Evolutionary conservation across 2,888 invertebrate genomes (phyloP), one percentile per base, ranked within the genome.

Genomic region (Napeogenes sylphis): DNA sequence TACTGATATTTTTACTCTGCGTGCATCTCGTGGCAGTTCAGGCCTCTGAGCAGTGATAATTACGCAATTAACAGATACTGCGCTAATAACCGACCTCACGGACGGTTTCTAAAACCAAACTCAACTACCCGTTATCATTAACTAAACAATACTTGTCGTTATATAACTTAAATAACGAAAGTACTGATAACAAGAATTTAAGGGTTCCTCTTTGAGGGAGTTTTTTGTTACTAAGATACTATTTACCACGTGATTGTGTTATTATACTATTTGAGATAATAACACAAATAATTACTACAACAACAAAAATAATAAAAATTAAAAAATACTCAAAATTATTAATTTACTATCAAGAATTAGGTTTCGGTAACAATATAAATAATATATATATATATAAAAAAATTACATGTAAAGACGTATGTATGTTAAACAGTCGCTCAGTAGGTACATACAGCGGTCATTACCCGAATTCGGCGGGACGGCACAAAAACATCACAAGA

Each of bases 381-480:
- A 10, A 42, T 10, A 42, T 8, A 42, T 42, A 42, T n/a, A n/a
- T 38, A 38, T 38, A 38, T 38, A 38, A 38, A 6, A 38, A 38
- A 6, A 8, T 38, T 51, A 30, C 30, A 30, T n/a, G 2, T 5
- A 35, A 6, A 56, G 13, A 58, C 46, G 21, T 33, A 51, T 62
- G 6, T 33, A 13, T 45, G 53, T 46, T 58, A 56, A 45, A 45
- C 14, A 55, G 35, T n/a, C 42, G 42, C 54, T 61, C 55, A 38
- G 4, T n/a, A n/a, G n/a, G n/a, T 38, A 38, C 58, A 53, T 35
- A 59, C 65, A 56, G 67, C 73, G 82, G 80, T 80, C 78, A 76
- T 79, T 80, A 78, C 75, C 79, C 79, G 78, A 76, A 78, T 82
- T 82, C 73, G 58, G 73, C 62, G 59, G 64, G 64, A 56, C 65